phyloP scores from a whole-genome alignment of 2,797 vertebrate genomes.

The Alectoris magna region DNA sequence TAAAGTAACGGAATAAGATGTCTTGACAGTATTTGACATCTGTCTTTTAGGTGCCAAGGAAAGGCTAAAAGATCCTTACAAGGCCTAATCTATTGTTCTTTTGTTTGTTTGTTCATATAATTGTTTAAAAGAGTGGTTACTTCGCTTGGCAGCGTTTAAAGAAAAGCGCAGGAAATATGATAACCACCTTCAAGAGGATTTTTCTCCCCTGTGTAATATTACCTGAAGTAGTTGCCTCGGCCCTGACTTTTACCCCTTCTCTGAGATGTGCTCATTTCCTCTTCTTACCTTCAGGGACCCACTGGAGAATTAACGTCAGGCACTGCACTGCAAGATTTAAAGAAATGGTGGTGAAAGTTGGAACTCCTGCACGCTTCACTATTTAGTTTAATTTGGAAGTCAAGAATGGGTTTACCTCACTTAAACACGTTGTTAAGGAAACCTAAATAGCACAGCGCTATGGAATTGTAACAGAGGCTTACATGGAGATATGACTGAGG shows the following conservation, averaged over 20 bases:
- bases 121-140: background rate
- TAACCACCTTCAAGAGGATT: background rate
- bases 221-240: background rate
- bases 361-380: background rate
- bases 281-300: background rate
- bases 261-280: conserved; percentile 27
- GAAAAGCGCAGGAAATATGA: background rate
- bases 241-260: background rate
- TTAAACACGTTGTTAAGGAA: conserved; percentile 28
- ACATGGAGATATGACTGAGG: background rate
- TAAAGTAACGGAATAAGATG: background rate
- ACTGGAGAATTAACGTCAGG: background rate
- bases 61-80: background rate
- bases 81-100: background rate
- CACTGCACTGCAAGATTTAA: background rate
- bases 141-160: background rate
- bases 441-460: background rate
- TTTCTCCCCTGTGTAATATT: background rate
- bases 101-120: background rate
- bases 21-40: background rate
- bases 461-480: conserved; percentile 28
- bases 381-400: conserved; percentile 3
- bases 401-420: conserved; percentile 25
- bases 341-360: background rate
- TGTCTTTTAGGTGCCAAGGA: background rate